Evolutionary conservation across 2,797 vertebrate genomes (phyloP), one percentile per base, ranked within the genome.

Genomic region (Tokudaia muenninki): DNA sequence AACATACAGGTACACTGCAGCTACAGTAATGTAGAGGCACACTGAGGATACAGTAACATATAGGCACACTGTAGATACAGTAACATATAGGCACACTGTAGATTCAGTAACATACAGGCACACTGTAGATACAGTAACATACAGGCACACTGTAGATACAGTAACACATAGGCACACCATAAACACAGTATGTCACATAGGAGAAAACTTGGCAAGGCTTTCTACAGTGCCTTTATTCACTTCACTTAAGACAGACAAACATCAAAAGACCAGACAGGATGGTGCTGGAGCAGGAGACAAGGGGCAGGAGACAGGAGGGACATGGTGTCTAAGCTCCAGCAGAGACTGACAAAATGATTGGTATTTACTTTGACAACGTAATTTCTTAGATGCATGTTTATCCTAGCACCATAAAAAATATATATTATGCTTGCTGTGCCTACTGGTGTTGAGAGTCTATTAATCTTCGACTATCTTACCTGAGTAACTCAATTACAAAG

Each of bases 401-500:
- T 67, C 67, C 26, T 22, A 41, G 29, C 29, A 82, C 63, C 13
- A 17, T 59, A 77, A 94, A 83, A 83, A 88, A 17, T 24, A 31
- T 31, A 59, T 52, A 78, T 37, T 59, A 65, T 34, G 59, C 8
- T 65, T 34, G n/a, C 57, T n/a, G 21, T 1, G 87, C 0, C 41
- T 65, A 80, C 57, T 70, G 52, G 55, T 92, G 87, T 59, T 86
- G 63, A 90, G 17, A 70, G 44, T 67, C 90, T 86, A 50, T 83
- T 83, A 80, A 67, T 86, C 67, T 93, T 34, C 67, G 7, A 93
- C 63, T 83, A 91, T 89, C 75, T 86, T 6, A 86, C 79, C 84
- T 94, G 84, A 90, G 63, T 81, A 91, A 92, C 29, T 87, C 70
- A 81, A 67, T 77, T 79, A 83, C n/a, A 93, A 83, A 11, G 59